Evolutionary conservation across 1,140 invertebrate genomes (phyloP).

Genomic region (Atta texana): DNA sequence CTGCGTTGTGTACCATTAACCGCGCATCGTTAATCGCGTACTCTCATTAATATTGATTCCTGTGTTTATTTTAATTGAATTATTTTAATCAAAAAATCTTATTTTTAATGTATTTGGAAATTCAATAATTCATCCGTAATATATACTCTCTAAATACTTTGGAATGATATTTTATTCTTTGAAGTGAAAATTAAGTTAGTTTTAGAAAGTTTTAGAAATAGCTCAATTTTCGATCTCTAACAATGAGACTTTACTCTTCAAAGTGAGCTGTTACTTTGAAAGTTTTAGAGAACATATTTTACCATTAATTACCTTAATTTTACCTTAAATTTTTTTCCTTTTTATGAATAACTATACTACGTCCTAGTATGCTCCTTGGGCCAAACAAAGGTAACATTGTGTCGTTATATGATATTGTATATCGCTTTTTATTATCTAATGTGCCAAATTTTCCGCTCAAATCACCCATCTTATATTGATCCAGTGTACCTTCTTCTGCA

Average conservation of each 20-base stretch:
- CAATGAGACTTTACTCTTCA: no score
- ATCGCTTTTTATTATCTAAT: slow-evolving; percentile 88
- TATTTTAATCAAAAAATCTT: no score
- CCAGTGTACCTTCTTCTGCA: slow-evolving; percentile 90
- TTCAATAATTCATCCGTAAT: neutral
- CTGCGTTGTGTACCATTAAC: no score
- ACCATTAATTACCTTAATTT: neutral
- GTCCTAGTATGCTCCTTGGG: slow-evolving; percentile 92
- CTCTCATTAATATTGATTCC: no score
- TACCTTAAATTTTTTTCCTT: slow-evolving; percentile 87
- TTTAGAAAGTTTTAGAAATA: no score
- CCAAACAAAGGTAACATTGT: slow-evolving; percentile 95
- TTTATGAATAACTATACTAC: slow-evolving; percentile 95
- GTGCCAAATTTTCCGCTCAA: slow-evolving; percentile 96
- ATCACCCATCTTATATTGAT: slow-evolving; percentile 96
- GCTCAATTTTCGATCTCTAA: neutral
- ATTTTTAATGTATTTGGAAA: neutral
- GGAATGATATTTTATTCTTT: no score
- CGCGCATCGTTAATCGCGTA: no score
- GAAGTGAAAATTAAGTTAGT: no score
- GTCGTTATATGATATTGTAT: slow-evolving; percentile 91
- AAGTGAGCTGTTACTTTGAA: no score
- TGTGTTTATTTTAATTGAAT: no score
- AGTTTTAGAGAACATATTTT: neutral
- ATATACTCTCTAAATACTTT: no score